Evolutionary conservation across 2,797 vertebrate species (phyloP).

Genomic region (Trachops cirrhosus): DNA sequence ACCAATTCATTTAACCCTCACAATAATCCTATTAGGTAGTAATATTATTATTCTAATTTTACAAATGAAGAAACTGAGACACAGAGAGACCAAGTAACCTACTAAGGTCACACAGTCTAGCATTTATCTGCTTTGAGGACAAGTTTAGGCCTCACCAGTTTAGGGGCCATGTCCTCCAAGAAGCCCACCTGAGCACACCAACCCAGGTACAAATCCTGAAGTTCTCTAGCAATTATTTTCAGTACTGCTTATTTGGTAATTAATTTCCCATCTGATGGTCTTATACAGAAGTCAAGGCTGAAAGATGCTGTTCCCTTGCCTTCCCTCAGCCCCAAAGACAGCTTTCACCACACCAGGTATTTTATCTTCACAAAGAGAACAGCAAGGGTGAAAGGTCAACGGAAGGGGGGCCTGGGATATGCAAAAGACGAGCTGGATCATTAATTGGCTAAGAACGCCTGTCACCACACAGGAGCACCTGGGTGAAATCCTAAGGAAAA

Average conservation of each 20-base stretch:
- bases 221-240: background rate
- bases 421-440: background rate
- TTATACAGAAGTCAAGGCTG: background rate
- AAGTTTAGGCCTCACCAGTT: background rate
- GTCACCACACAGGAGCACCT: background rate
- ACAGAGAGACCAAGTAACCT: background rate
- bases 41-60: background rate
- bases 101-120: background rate
- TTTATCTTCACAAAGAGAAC: background rate
- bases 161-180: background rate
- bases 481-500: background rate
- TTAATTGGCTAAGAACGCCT: background rate
- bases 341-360: background rate
- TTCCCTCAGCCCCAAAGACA: background rate
- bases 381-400: background rate
- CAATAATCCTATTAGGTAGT: background rate
- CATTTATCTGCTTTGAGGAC: background rate
- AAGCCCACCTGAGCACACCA: background rate
- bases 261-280: background rate
- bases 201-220: background rate
- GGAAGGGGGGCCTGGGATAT: background rate
- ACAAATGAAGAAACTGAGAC: conserved; percentile 24
- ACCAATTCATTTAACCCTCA: background rate
- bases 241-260: background rate
- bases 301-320: background rate